Base-by-base conservation (phyloP, 2,888 invertebrate genomes). In the Agrochola lychnidis region DNA sequence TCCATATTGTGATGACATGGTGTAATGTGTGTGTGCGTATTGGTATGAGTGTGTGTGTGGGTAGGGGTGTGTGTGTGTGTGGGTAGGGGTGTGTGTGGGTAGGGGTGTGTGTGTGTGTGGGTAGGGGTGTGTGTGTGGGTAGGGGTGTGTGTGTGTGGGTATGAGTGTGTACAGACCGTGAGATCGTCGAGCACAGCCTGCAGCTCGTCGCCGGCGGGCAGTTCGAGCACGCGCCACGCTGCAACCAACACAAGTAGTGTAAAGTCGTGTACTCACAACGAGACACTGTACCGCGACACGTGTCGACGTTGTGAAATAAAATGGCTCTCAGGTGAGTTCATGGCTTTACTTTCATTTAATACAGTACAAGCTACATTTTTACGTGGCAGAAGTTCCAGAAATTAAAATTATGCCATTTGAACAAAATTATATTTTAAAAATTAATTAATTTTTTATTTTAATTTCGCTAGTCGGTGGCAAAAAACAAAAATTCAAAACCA, bases 131-230 rank as follows among this genome's bases (percentile, higher is more conserved):
- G 3, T 57, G 45, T 12, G 22, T 16, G n/a, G 10, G 16, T 3
- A 3, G n/a, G 25, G 19, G 25, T 10, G 5, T 7, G 16, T 16
- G 5, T 4, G 45, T 6, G 1, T 2, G 16, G 0, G 40, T 0
- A n/a, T 14, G 14, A 0, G 22, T 4, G 14, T 22, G 40, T 16
- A 81, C 80, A 48, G 19, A 81, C 81, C 59, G 81, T 10, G n/a
- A 81, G 64, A 0, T 66, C 48, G 9, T 61, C 51, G 36, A 81
- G 81, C 9, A 42, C 81, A 6, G 69, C 53, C 2, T 69, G 45
- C 22, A 81, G 69, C 79, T 81, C 64, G 2, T 61, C 42, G 2
- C 4, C 42, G 6, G 45, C 6, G 0, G 81, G 81, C 56, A 83
- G 59, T n/a, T 56, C 72, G 14, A 70, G 57, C 4, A 5, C n/a